A percentile compares a stretch with the other conserved stretches of the same genome.
Evolutionary conservation across 2,113 vertebrate species (phyloP).

Genomic region (Cryptomyrus ogoouensis): DNA sequence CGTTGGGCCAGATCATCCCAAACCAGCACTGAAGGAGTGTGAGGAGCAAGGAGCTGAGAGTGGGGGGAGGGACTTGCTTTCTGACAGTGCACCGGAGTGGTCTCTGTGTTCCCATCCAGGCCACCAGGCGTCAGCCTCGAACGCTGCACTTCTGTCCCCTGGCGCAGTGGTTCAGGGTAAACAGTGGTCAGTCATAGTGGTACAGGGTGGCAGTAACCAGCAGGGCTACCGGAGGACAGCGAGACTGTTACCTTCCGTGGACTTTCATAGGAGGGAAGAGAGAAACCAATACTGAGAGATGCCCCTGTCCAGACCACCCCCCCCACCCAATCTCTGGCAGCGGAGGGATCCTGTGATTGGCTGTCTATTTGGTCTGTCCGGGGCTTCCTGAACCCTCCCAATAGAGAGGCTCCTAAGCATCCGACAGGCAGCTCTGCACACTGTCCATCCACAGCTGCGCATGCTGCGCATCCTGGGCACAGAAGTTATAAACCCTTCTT

Average conservation of each 20-base stretch:
- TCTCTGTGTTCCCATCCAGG: neutral
- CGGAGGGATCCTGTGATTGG: neutral
- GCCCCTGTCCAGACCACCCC: neutral
- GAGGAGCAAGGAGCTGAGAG: neutral
- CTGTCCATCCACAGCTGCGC: slow-evolving; percentile 97
- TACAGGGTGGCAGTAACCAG: neutral
- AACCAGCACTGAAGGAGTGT: neutral
- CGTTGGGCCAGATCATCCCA: neutral
- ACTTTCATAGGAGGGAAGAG: neutral
- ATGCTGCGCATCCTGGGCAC: slow-evolving; percentile 78
- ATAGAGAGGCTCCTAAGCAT: slow-evolving; percentile 60
- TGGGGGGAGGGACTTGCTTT: too few species aligned
- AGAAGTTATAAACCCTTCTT: slow-evolving; percentile 92
- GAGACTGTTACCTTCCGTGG: neutral
- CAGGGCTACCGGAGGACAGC: neutral
- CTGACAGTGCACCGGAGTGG: neutral
- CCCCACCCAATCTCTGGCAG: neutral
- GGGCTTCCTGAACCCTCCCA: slow-evolving; percentile 21
- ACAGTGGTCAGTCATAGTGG: neutral
- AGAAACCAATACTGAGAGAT: neutral
- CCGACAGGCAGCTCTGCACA: slow-evolving; percentile 91
- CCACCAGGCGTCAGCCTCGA: neutral
- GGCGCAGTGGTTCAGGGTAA: neutral
- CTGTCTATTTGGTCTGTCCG: neutral
- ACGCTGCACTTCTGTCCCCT: neutral